phyloP scores from a whole-genome alignment of 1,140 invertebrate species.

The Lepeophtheirus salmonis region DNA sequence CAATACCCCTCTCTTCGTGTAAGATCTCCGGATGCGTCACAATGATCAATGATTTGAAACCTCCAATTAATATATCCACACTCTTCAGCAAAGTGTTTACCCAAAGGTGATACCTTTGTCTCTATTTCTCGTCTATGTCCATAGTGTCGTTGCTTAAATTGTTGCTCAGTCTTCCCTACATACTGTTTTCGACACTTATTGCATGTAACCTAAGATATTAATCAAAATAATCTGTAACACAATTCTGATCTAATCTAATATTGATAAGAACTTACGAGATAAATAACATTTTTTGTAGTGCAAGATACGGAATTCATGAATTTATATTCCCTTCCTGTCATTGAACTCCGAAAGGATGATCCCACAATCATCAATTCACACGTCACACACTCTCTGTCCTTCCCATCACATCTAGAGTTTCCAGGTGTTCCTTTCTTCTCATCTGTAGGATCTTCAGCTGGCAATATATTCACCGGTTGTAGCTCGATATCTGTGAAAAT shows the following conservation, averaged over 20 bases:
- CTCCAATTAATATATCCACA: conserved; percentile 7
- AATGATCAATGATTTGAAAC: conserved; percentile 11
- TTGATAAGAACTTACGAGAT: conserved; percentile 16
- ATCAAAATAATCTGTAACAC: neutral
- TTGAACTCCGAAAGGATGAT: neutral
- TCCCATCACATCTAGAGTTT: neutral
- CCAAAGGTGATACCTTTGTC: conserved; percentile 1
- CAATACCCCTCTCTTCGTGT: conserved; percentile 11
- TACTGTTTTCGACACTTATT: conserved; percentile 11
- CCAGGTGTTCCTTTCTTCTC: neutral
- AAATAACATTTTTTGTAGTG: conserved; percentile 2
- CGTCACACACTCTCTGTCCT: conserved; percentile 1
- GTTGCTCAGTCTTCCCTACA: conserved; percentile 13
- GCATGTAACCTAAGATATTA: conserved; percentile 4
- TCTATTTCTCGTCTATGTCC: conserved; percentile 14
- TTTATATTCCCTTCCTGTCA: conserved; percentile 9
- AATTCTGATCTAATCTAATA: no score
- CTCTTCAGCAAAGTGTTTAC: conserved; percentile 9
- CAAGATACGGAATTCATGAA: conserved; percentile 4
- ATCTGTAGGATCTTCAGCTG: neutral
- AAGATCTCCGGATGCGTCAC: neutral
- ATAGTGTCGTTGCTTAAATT: conserved; percentile 7
- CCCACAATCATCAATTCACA: conserved; percentile 6
- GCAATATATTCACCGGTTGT: neutral
- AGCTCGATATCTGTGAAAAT: neutral